phyloP scores from a whole-genome alignment of 1,140 invertebrate species.

The Drosophila subobscura region DNA sequence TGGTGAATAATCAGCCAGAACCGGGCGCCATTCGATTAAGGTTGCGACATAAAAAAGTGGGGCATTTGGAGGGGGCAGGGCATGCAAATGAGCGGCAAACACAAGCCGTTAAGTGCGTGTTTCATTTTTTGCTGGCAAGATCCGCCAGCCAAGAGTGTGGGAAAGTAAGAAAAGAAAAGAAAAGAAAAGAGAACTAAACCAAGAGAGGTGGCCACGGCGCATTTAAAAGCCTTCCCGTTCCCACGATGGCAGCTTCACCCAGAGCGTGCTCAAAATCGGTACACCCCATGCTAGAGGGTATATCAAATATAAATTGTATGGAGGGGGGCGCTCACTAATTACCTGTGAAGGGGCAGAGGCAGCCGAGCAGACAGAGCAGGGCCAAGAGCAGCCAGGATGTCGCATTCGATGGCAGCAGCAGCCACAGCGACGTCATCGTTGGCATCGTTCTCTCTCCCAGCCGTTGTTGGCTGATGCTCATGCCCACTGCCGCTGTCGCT shows the following conservation, averaged over 20 bases:
- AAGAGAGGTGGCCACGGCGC: too few species aligned
- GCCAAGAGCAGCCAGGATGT: constrained; percentile 61
- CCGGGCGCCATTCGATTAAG: constrained; percentile 16
- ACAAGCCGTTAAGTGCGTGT: not conserved
- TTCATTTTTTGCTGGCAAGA: not conserved
- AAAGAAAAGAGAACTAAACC: too few species aligned
- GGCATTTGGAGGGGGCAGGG: not conserved
- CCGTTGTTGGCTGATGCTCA: constrained; percentile 1
- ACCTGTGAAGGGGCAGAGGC: constrained; percentile 70
- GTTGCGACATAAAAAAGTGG: not conserved
- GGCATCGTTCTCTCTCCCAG: constrained; percentile 38
- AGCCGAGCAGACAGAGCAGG: constrained; percentile 61
- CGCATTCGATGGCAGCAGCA: constrained; percentile 51
- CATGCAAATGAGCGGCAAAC: constrained; percentile 11
- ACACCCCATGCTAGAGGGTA: not conserved
- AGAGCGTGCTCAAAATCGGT: too few species aligned
- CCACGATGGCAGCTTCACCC: too few species aligned
- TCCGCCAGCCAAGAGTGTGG: too few species aligned
- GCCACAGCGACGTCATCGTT: constrained; percentile 51
- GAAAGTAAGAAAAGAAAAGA: too few species aligned
- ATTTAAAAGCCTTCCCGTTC: too few species aligned
- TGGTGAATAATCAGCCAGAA: too few species aligned
- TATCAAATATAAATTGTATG: constrained; percentile 5
- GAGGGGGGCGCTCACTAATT: constrained; percentile 42
- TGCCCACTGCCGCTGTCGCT: constrained; percentile 32